A percentile compares a stretch with the other conserved stretches of the same genome.
phyloP scores from a whole-genome alignment of 2,797 vertebrate species.

The Hybognathus amarus region DNA sequence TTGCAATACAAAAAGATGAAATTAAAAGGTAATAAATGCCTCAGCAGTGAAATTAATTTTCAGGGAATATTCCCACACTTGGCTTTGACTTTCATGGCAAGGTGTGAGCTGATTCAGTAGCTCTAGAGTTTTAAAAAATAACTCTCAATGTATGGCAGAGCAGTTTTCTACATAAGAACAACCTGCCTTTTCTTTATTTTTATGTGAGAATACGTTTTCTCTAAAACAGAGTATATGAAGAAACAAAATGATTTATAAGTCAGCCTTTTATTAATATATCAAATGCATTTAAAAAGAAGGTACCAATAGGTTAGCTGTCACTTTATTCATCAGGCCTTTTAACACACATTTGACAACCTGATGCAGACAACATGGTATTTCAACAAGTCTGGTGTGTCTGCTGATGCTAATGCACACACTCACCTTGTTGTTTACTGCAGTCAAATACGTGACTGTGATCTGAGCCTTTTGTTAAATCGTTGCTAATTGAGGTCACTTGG shows the following conservation, averaged over 20 bases:
- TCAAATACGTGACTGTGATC: constrained; percentile 20
- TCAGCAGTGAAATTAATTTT: constrained; percentile 46
- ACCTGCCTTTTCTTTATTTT: neutral
- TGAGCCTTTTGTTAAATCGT: constrained; percentile 19
- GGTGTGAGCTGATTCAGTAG: constrained; percentile 23
- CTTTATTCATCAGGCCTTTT: neutral
- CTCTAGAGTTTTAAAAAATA: constrained; percentile 43
- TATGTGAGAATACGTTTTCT: constrained; percentile 1
- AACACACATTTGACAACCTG: neutral
- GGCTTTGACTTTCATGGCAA: constrained; percentile 23
- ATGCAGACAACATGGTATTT: neutral
- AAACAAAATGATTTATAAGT: neutral
- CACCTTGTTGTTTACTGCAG: neutral
- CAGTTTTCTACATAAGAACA: neutral
- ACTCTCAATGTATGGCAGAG: constrained; percentile 5
- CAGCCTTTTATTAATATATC: neutral
- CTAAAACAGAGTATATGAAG: neutral
- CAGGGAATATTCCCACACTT: constrained; percentile 40
- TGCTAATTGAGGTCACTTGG: constrained; percentile 25
- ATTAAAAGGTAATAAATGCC: constrained; percentile 55
- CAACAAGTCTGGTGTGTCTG: neutral
- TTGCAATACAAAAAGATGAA: constrained; percentile 30
- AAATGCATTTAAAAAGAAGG: neutral
- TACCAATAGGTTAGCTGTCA: neutral
- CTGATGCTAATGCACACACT: neutral